Evolutionary conservation across 2,888 invertebrate species (phyloP).

Genomic region (Caenorhabditis sp.): DNA sequence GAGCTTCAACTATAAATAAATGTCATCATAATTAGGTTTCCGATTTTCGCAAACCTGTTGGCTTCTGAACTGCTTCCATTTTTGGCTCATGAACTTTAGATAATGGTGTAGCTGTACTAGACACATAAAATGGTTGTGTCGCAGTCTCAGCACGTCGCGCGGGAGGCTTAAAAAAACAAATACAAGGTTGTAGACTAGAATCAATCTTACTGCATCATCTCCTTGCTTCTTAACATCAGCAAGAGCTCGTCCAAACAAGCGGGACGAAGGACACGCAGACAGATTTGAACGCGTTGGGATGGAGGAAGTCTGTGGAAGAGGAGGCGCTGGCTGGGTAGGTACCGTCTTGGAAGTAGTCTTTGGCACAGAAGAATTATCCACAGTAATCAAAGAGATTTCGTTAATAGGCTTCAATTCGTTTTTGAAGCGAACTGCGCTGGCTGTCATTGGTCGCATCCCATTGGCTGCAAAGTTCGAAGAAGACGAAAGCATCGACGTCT

Average conservation of each 20-base stretch:
- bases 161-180: not conserved
- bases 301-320: not conserved
- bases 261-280: not conserved
- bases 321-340: not conserved
- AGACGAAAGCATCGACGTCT: not conserved
- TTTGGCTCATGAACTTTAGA: not conserved
- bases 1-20: not conserved
- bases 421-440: not conserved
- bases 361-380: too few relatives aligned
- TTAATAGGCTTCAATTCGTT: too few relatives aligned
- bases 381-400: too few relatives aligned
- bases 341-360: not conserved
- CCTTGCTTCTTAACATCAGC: conserved; percentile 6
- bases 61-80: not conserved
- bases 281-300: not conserved
- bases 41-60: not conserved
- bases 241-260: conserved; percentile 11
- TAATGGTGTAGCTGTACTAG: not conserved
- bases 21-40: not conserved
- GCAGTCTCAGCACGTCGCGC: not conserved
- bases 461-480: not conserved
- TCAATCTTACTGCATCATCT: not conserved
- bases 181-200: not conserved
- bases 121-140: not conserved
- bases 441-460: not conserved